These are phyloP conservation scores for Muscicapa comitata DNA, from an alignment of 2,797 vertebrate genomes.

Conservation along the genomic window DNA sequence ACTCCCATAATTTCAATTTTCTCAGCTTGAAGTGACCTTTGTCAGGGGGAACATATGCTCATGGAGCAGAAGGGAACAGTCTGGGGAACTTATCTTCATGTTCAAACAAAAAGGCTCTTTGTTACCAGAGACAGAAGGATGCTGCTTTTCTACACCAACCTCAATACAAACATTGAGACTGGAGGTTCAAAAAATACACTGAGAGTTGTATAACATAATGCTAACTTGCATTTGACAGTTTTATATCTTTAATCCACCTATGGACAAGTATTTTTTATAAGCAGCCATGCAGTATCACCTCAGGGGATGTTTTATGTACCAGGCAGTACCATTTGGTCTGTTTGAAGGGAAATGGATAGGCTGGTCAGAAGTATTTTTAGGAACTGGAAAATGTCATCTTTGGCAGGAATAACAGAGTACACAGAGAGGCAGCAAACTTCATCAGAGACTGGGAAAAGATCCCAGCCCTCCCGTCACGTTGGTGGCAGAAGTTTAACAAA, in stretches of 20 bases:
- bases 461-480: not conserved
- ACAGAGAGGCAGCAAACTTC: not conserved
- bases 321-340: not conserved
- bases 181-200: not conserved
- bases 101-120: not conserved
- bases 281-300: not conserved
- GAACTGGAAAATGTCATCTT: slow-evolving; percentile 47
- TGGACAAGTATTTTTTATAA: not conserved
- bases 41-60: not conserved
- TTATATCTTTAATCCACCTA: not conserved
- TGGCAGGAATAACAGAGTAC: slow-evolving; percentile 25
- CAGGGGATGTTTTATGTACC: not conserved
- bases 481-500: slow-evolving; percentile 16
- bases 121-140: not conserved
- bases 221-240: not conserved
- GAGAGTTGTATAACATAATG: not conserved
- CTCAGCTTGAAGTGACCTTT: slow-evolving; percentile 14
- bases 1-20: not conserved
- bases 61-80: not conserved
- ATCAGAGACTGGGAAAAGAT: slow-evolving; percentile 18
- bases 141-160: not conserved
- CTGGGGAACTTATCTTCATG: not conserved
- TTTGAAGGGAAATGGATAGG: not conserved
- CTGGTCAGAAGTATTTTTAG: slow-evolving; percentile 46
- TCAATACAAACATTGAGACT: not conserved